phyloP scores from a whole-genome alignment of 2,113 vertebrate species.

The Proterorhinus semilunaris region DNA sequence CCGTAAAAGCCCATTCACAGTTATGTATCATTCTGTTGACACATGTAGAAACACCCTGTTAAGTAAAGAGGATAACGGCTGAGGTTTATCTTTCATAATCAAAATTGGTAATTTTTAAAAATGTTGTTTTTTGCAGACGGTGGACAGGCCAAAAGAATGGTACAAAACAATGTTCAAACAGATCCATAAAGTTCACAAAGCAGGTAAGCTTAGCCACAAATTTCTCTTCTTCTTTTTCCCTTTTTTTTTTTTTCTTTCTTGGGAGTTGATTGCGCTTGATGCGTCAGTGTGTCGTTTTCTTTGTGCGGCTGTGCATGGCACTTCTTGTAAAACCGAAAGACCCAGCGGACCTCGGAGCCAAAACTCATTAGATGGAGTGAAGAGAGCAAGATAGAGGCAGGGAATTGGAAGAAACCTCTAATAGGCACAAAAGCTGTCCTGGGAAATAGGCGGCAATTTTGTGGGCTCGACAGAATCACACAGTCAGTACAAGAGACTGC shows the following conservation, averaged over 20 bases:
- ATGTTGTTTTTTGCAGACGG: slow-evolving; percentile 79
- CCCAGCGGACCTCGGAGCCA: slow-evolving; percentile 40
- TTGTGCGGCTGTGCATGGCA: slow-evolving; percentile 17
- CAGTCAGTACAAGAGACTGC: slow-evolving; percentile 52
- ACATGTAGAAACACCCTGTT: too few relatives aligned
- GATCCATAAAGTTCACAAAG: slow-evolving; percentile 98
- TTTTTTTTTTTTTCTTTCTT: too few relatives aligned
- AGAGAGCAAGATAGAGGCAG: slow-evolving; percentile 31
- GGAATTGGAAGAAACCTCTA: slow-evolving; percentile 46
- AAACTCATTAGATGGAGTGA: slow-evolving; percentile 54
- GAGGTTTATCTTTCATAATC: background rate
- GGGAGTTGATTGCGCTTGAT: background rate
- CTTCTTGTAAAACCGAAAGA: slow-evolving; percentile 40
- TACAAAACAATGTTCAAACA: slow-evolving; percentile 99
- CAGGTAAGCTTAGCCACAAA: slow-evolving; percentile 72
- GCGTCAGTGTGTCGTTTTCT: slow-evolving; percentile 21
- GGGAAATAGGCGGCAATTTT: slow-evolving; percentile 59
- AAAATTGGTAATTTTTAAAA: slow-evolving; percentile 6
- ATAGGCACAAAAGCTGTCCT: slow-evolving; percentile 49
- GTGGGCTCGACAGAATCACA: slow-evolving; percentile 45
- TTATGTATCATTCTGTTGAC: too few relatives aligned
- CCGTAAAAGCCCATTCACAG: too few relatives aligned
- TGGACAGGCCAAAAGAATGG: slow-evolving; percentile 98
- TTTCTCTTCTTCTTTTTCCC: background rate
- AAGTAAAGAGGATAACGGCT: too few relatives aligned